Evolutionary conservation across 2,113 vertebrate genomes (phyloP), one percentile per base, ranked within the genome.

Genomic region (Numida meleagris): DNA sequence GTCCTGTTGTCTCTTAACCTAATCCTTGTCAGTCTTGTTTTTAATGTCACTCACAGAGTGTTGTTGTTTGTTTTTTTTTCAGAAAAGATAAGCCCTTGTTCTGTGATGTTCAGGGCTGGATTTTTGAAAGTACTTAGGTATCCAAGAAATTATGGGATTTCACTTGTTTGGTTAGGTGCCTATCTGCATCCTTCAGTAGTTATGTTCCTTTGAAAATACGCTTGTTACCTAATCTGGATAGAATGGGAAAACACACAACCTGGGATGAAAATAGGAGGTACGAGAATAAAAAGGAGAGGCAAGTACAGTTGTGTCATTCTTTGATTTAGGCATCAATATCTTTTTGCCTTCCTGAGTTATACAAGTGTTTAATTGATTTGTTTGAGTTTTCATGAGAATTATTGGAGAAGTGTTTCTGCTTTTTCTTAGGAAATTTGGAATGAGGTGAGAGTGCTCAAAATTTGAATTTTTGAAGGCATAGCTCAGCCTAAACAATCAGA

Each of bases 351-450:
- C 91, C 68, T 83, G 81, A 90, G 71, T 50, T 70, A 86, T n/a
- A 42, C 17, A 51, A 77, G 57, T 71, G 21, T 83, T 95, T 82
- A 68, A 87, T 61, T 73, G 82, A 67, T 93, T 90, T 90, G 61
- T 81, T 93, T 92, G 80, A 38, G 43, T 55, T 93, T 94, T 84
- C 86, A 63, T 57, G 9, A 78, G 63, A 65, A 63, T 90, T 88
- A 67, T 10, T 88, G 48, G 59, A 67, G 38, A 33, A 50, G 38
- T 31, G 20, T 83, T 93, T 88, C 86, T 91, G 62, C 18, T 48
- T 71, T 83, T 78, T 86, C 50, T 77, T 86, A 58, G 55, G 79
- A 90, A 80, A 73, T 93, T 42, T 91, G 88, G 73, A 94, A 86
- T 61, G 24, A 73, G 59, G 80, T 61, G 65, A 77, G 24, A 79